phyloP scores from a whole-genome alignment of 2,113 vertebrate genomes.

The Anas platyrhynchos region DNA sequence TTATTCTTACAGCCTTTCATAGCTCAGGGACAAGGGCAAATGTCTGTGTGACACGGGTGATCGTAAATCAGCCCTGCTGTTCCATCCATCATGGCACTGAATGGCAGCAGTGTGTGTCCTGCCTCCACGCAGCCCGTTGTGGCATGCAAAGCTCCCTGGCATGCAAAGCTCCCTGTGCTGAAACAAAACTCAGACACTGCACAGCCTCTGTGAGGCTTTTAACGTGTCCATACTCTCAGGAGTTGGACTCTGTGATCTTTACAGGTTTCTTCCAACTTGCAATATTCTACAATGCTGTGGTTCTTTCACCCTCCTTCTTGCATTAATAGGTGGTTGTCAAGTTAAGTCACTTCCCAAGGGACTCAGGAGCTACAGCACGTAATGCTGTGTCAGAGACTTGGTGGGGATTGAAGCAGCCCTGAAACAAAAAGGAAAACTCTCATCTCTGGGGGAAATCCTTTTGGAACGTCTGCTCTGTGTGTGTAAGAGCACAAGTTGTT shows the following conservation, averaged over 20 bases:
- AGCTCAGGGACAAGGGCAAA: not conserved
- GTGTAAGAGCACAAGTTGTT: not conserved
- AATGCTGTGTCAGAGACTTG: not conserved
- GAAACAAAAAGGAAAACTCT: not conserved
- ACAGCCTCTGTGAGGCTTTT: not conserved
- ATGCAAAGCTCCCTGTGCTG: not conserved
- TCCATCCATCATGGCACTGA: not conserved
- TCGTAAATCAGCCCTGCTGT: not conserved
- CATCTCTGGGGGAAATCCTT: not conserved
- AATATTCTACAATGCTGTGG: not conserved
- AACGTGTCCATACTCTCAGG: not conserved
- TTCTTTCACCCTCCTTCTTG: not conserved
- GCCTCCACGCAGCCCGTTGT: accelerated
- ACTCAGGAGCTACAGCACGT: not conserved
- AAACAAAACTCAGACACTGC: not conserved
- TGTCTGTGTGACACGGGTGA: not conserved
- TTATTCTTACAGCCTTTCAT: not conserved
- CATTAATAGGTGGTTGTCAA: not conserved
- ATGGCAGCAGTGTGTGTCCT: not conserved
- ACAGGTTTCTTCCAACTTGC: not conserved
- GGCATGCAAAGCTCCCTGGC: too few relatives aligned
- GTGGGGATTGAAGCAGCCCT: not conserved
- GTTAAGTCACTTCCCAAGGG: not conserved
- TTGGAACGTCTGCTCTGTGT: not conserved
- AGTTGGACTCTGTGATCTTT: not conserved